Base-by-base conservation (phyloP, 2,797 vertebrate genomes). In the Sebastes baramenuke region DNA sequence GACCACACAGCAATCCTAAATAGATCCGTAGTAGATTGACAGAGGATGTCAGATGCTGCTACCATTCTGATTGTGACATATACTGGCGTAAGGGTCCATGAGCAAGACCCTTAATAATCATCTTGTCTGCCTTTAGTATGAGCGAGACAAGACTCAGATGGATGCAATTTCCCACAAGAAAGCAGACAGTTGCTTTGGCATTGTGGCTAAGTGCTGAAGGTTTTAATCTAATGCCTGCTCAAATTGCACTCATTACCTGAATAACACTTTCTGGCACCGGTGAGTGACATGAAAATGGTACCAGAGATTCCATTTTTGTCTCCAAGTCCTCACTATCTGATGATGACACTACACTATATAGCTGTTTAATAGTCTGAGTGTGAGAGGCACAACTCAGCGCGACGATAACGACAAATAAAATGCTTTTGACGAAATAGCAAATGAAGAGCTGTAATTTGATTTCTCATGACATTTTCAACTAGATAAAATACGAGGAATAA, bases 191-290 rank as follows among this genome's bases (percentile, higher is more conserved):
- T 64, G 55, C 27, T 83, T 79, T 77, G 61, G 32, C 32, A 64
- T 65, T 87, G 59, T 61, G 14, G 18, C 38, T 74, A 76, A 85
- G 61, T 68, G 66, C 65, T 80, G 46, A 72, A 64, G 68, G 38
- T 80, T 90, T 87, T 85, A 80, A 82, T 77, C 42, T 74, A 88
- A 89, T 79, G 76, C 32, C 42, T 81, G 62, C 46, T 82, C 59
- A 87, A 84, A 90, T 88, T 90, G 24, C 83, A 73, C 75, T 74
- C 64, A 84, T 88, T 88, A 78, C 79, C 72, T 82, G 72, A 85
- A 90, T 67, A 87, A 83, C 67, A 81, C 77, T 87, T 85, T 72
- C 64, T 79, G 54, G 77, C 60, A 62, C 70, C 56, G 42, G 32
- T 71, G 82, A 85, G 64, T 81, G 84, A 75, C 81, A 77, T 54